Conservation (phyloP, 2,888 invertebrate genomes). For the Dryadula phaetusa region DNA sequence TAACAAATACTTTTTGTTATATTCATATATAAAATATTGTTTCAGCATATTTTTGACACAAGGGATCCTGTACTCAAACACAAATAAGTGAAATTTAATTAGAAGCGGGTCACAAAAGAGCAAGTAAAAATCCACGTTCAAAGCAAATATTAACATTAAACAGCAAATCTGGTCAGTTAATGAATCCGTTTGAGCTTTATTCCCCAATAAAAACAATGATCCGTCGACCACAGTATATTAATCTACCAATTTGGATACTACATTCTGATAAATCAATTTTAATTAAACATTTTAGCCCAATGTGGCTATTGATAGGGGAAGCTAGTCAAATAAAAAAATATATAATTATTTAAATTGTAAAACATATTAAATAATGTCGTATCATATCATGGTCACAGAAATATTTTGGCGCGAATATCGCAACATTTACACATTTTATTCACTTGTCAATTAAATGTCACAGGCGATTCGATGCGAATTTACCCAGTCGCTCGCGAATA, state of each 20-base stretch:
- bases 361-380: constrained; percentile 43
- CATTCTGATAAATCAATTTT: constrained; percentile 71
- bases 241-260: constrained; percentile 64
- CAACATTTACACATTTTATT: constrained; percentile 72
- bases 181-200: constrained; percentile 52
- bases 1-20: constrained; percentile 4
- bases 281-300: constrained; percentile 67
- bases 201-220: constrained; percentile 66
- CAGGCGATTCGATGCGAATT: constrained; percentile 75
- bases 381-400: constrained; percentile 53
- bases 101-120: constrained; percentile 17
- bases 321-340: constrained; percentile 63
- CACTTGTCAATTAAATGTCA: constrained; percentile 81
- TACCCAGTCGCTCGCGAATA: constrained; percentile 72
- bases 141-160: constrained; percentile 34
- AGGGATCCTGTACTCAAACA: not conserved
- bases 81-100: constrained; percentile 24
- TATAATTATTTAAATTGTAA: constrained; percentile 59
- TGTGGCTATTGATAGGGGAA: constrained; percentile 54
- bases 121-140: constrained; percentile 31
- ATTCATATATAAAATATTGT: not conserved
- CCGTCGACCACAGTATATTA: constrained; percentile 71
- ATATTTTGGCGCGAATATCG: constrained; percentile 64
- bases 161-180: constrained; percentile 50
- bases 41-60: constrained; percentile 12